Base-by-base conservation (phyloP, 1,140 invertebrate species). In the Drosophila bipectinata region DNA sequence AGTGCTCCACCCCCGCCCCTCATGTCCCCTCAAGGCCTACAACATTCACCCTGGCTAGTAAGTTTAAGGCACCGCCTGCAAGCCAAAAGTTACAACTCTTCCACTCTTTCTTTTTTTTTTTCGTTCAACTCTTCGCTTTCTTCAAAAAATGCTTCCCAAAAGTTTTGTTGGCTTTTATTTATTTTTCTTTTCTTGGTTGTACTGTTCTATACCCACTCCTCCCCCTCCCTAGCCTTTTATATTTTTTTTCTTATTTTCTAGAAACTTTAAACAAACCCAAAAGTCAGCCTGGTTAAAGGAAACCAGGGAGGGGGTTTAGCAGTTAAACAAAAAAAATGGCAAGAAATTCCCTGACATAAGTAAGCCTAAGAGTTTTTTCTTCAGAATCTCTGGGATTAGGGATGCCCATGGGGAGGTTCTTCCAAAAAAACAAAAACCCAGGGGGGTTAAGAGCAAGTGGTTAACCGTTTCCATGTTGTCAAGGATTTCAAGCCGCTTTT, bases 91-190 rank as follows among this genome's bases (percentile, higher is more conserved):
- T 84, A 72, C 81, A 80, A 63, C 68, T 39, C 56, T 77, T 67
- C 41, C 61, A 57, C 63, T 71, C 32, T 6, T 51, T 71, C n/a
- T n/a, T n/a, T n/a, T 71, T 69, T 49, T 63, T 53, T 48, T 41
- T 37, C 4, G 34, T n/a, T 12, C 34, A 37, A 24, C 63, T 75
- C 30, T 44, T 41, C 37, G 55, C 32, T 69, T 52, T 56, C 60
- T 56, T 54, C 41, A 30, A 30, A 63, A 34, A 47, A 44, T 52
- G 32, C 28, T 52, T 60, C 32, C 63, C 63, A 63, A 85, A 85
- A 85, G 63, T 85, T 85, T 58, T 82, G 64, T 85, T 87, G 82
- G 64, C 61, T 87, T 63, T 66, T 85, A 77, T 84, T 85, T 83
- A 79, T 83, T 78, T 72, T 82, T 76, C 56, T 62, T 61, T 77